phyloP scores from a whole-genome alignment of 2,797 vertebrate genomes.

The Pygocentrus nattereri region DNA sequence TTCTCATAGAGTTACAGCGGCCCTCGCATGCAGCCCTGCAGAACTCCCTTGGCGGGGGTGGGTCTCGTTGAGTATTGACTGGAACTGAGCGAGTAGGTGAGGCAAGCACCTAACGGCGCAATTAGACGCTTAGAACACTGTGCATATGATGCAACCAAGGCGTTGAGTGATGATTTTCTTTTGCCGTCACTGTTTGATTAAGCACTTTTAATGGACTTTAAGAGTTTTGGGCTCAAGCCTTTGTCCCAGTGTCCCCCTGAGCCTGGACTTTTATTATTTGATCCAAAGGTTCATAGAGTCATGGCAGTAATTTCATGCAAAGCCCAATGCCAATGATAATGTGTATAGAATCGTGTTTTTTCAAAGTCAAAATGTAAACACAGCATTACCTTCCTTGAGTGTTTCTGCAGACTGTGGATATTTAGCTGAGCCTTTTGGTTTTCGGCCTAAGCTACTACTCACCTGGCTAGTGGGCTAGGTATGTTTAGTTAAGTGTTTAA shows the following conservation, averaged over 20 bases:
- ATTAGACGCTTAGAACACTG: conserved; percentile 40
- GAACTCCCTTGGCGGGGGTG: conserved; percentile 33
- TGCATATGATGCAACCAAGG: conserved; percentile 49
- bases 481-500: no score
- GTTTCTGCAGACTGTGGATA: no score
- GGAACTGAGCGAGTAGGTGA: conserved; percentile 36
- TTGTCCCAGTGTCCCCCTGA: neutral
- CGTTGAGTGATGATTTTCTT: conserved; percentile 31
- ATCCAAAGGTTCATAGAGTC: no score
- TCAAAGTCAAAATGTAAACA: no score
- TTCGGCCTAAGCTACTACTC: no score
- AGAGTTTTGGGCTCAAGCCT: neutral
- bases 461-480: no score
- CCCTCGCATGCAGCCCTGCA: conserved; percentile 31
- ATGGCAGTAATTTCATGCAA: no score
- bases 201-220: neutral
- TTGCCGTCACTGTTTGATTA: neutral
- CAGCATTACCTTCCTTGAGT: no score
- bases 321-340: no score
- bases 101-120: conserved; percentile 39
- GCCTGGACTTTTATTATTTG: neutral
- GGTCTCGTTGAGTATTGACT: conserved; percentile 44
- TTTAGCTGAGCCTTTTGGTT: no score
- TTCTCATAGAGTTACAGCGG: conserved; percentile 37
- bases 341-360: no score